Base-by-base conservation (phyloP, 1,140 invertebrate genomes). In the Globodera ellingtonae region DNA sequence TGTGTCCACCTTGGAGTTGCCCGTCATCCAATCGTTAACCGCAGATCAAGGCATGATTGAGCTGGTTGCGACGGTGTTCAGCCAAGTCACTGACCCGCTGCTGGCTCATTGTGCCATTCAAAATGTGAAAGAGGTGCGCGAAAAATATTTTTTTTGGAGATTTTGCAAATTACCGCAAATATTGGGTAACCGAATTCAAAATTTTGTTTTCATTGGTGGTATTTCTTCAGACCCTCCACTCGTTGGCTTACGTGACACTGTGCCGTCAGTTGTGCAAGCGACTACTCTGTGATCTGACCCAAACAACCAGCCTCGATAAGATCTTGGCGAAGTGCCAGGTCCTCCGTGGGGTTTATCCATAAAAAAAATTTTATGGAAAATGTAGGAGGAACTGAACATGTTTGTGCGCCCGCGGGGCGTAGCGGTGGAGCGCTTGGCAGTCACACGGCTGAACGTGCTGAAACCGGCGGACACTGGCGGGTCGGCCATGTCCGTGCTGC, bases 11-110 rank as follows among this genome's bases (percentile, higher is more conserved):
- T 24, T 84, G 67, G 69, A 86, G 65, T 44, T 84, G 48, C 84
- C 84, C 50, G 59, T 48, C 8, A 44, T 84, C 18, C 84, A 86
- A n/a, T 50, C 82, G 5, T 79, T 84, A 44, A 86, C 84, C 24
- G 71, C 79, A 0, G 84, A 84, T 66, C 65, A 66, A 15, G 84
- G 84, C 35, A 77, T 86, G 21, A 73, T 86, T 24, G 84, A 84
- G 62, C n/a, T 85, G 46, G 21, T 21, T 5, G 59, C 70, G n/a
- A 79, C 82, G 21, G 85, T 85, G 4, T 85, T 85, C 71, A 83
- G 52, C 35, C 70, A 79, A 70, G 79, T 85, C 13, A 74, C 67
- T 50, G 85, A 85, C 76, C 84, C 84, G 8, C 48, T 85, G 18
- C 44, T 67, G 6, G 82, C 78, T 13, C 52, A 69, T 50, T 85